Base-by-base conservation (phyloP, 1,140 invertebrate species). In the Heterodera carotae region DNA sequence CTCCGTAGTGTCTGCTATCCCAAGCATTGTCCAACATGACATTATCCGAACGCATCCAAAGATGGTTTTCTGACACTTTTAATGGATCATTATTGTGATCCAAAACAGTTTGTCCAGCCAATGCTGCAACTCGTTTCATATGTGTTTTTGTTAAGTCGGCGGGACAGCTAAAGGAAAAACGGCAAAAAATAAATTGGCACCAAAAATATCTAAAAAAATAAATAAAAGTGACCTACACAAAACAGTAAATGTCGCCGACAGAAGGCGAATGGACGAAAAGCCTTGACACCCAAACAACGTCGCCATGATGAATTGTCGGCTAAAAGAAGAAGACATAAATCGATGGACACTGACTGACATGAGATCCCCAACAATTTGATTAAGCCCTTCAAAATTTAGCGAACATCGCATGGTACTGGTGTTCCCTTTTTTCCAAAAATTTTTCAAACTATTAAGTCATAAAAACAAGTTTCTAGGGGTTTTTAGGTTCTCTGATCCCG, bases 11-110 rank as follows among this genome's bases (percentile, higher is more conserved):
- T 29, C 69, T 70, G 69, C 81, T 83, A 48, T 81, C 80, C 48
- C 73, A 53, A n/a, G 34, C 74, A 31, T 18, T 22, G 15, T 48
- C n/a, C 29, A 69, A 53, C 2, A 18, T 22, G 18, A 56, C 22
- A 67, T 81, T 81, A 39, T 81, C 80, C 34, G 80, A 79, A 27
- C 36, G 25, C 77, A 81, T 80, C 80, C 80, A 81, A 22, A 34
- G 62, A 43, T 83, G 77, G 31, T 64, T 62, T 27, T 34, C n/a
- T 6, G 79, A n/a, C n/a, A 81, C 67, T 8, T 2, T 18, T 10
- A 43, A 18, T 12, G 53, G 3, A 71, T 69, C 25, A 73, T 69
- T 22, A 27, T 48, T 76, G 34, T 70, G 29, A 29, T 56, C 15
- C 18, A 7, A 12, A n/a, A 76, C 69, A n/a, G 62, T 39, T 33